These are phyloP conservation scores for Tethya wilhelma DNA, from an alignment of 37 sponge, comb jelly and placozoan genomes.

Conservation along the genomic window DNA sequence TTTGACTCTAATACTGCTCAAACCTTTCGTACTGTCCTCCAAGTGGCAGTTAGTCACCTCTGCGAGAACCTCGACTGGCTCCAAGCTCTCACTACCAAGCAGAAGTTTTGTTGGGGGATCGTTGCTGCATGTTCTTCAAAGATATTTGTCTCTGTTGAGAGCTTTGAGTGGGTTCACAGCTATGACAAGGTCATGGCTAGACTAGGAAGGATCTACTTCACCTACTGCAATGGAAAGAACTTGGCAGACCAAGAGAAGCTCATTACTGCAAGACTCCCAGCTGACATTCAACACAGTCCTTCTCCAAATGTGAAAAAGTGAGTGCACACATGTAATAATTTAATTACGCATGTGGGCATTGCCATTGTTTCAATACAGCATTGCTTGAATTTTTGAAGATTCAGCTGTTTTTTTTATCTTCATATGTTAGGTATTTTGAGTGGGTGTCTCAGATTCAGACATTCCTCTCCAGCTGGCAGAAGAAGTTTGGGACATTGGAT, in stretches of 20 bases:
- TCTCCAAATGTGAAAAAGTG: constrained; percentile 32
- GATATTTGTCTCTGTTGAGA: constrained; percentile 27
- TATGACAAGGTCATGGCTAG: constrained; percentile 21
- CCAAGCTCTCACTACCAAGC: constrained; percentile 23
- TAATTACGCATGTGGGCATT: too few species aligned
- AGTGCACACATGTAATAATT: neutral
- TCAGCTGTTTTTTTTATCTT: neutral
- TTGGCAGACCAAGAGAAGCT: constrained; percentile 10
- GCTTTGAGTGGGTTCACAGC: constrained; percentile 43
- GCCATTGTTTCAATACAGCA: neutral
- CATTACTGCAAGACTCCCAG: constrained; percentile 17
- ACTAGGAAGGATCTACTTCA: constrained; percentile 34
- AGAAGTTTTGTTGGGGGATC: constrained; percentile 69
- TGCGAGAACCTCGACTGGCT: constrained; percentile 40
- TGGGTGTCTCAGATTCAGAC: constrained; percentile 52
- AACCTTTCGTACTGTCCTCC: constrained; percentile 23
- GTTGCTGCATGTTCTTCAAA: constrained; percentile 44
- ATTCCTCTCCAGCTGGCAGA: constrained; percentile 44
- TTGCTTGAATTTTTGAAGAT: neutral
- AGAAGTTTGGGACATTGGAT: constrained; percentile 21
- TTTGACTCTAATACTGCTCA: neutral
- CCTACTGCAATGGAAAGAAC: constrained; percentile 34
- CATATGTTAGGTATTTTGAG: constrained; percentile 54
- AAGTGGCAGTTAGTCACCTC: constrained; percentile 10
- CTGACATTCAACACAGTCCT: constrained; percentile 3